These are phyloP conservation scores for Vanessa cardui DNA, from an alignment of 2,888 invertebrate species.

Conservation along the genomic window DNA sequence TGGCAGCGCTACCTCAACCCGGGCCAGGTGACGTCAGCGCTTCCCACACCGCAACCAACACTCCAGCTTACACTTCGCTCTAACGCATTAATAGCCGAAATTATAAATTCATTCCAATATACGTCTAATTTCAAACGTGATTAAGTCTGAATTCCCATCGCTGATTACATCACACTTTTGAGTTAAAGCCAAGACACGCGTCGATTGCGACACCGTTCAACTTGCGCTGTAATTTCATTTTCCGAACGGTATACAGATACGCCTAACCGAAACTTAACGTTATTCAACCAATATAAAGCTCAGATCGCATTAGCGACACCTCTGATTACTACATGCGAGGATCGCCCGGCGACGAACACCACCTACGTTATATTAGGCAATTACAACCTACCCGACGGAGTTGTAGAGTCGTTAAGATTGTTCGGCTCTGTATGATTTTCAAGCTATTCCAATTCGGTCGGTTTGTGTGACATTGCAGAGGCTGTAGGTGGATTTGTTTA, in stretches of 20 bases:
- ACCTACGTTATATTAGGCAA: conserved; percentile 75
- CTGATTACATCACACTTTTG: conserved; percentile 34
- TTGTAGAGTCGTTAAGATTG: conserved; percentile 45
- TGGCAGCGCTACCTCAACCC: conserved; percentile 21
- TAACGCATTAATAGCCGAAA: conserved; percentile 25
- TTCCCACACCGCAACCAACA: conserved; percentile 56
- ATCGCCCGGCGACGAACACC: conserved; percentile 57
- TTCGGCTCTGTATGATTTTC: conserved; percentile 32
- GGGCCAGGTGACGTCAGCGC: conserved; percentile 58
- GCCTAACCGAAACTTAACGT: conserved; percentile 44
- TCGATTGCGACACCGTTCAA: conserved; percentile 66
- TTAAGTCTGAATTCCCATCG: conserved; percentile 50
- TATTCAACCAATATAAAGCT: conserved; percentile 44
- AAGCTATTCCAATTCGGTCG: conserved; percentile 43
- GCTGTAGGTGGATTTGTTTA: conserved; percentile 70
- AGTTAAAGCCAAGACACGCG: conserved; percentile 65
- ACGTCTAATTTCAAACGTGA: conserved; percentile 38
- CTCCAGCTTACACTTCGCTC: background rate
- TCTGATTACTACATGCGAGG: conserved; percentile 55
- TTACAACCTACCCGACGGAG: conserved; percentile 55
- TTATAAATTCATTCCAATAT: conserved; percentile 36
- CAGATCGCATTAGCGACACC: conserved; percentile 37
- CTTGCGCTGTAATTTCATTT: conserved; percentile 53
- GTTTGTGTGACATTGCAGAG: conserved; percentile 58
- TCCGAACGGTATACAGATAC: conserved; percentile 51